These are phyloP conservation scores for Nomada goodeniana DNA, from an alignment of 2,888 invertebrate genomes.

Conservation along the genomic window DNA sequence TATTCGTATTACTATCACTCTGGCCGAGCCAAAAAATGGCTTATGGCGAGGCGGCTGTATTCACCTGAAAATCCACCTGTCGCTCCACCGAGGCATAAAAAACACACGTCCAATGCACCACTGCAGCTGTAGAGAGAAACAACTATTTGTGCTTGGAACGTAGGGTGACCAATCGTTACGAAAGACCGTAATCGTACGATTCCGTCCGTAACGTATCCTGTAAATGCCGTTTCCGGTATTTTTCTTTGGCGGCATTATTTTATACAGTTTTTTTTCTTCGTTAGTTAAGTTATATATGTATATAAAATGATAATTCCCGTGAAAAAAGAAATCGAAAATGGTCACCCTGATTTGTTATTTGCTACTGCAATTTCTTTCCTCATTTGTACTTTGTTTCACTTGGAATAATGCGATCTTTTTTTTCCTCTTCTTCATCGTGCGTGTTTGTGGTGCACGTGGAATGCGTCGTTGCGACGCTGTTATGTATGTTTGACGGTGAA, in stretches of 20 bases:
- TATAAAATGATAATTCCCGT: background rate
- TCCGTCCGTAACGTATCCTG: background rate
- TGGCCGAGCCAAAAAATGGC: constrained; percentile 88
- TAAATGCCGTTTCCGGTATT: background rate
- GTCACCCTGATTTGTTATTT: constrained; percentile 32
- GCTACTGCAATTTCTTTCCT: background rate
- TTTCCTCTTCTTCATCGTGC: background rate
- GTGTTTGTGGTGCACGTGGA: background rate
- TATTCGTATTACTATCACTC: constrained; percentile 92
- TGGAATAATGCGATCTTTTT: background rate
- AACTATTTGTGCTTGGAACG: constrained; percentile 15
- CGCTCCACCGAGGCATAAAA: constrained; percentile 81
- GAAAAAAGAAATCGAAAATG: constrained; percentile 1
- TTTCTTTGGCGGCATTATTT: constrained; percentile 8
- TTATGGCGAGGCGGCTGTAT: constrained; percentile 83
- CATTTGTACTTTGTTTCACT: background rate
- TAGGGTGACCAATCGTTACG: constrained; percentile 16
- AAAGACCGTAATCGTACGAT: background rate
- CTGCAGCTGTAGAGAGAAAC: constrained; percentile 60
- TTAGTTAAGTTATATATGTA: background rate
- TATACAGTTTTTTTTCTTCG: background rate
- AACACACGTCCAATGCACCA: constrained; percentile 66
- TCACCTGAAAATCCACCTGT: constrained; percentile 77
- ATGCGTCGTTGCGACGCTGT: constrained; percentile 24
- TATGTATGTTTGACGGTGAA: constrained; percentile 26